Percentiles rank a stretch among this genome's conserved stretches.
phyloP scores from a whole-genome alignment of 2,797 vertebrate genomes.

The Mastacembelus armatus region DNA sequence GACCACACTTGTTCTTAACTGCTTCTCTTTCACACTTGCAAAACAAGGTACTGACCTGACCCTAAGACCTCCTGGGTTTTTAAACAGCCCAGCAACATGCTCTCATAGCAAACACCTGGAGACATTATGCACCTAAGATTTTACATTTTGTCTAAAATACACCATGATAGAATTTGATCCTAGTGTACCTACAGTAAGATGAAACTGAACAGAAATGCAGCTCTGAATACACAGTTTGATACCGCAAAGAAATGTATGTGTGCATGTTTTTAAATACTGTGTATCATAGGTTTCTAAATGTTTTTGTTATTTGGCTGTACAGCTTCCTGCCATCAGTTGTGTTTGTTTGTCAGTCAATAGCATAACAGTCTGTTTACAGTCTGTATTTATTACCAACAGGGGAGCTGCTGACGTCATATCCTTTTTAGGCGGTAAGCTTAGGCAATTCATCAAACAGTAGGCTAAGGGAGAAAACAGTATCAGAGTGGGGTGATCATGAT shows the following conservation, averaged over 20 bases:
- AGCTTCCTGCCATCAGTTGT: not conserved
- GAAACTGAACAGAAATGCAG: not conserved
- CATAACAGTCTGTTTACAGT: slow-evolving; percentile 3
- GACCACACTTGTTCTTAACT: slow-evolving; percentile 59
- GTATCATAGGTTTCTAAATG: not conserved
- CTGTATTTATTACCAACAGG: not conserved
- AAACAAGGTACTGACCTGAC: slow-evolving; percentile 33
- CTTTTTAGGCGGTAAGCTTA: not conserved
- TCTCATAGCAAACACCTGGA: slow-evolving; percentile 9
- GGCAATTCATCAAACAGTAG: not conserved
- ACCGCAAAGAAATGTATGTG: not conserved
- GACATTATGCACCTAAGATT: not conserved
- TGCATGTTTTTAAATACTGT: not conserved
- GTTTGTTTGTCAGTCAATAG: slow-evolving; percentile 1
- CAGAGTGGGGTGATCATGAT: too few relatives aligned
- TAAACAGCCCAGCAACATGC: not conserved
- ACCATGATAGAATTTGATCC: not conserved
- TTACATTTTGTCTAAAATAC: not conserved
- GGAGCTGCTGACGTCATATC: not conserved
- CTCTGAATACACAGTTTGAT: not conserved
- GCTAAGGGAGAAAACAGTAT: too few relatives aligned
- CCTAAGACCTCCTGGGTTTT: slow-evolving; percentile 4
- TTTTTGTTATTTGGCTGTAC: not conserved
- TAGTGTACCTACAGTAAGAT: too few relatives aligned
- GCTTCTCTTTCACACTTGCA: slow-evolving; percentile 56